Conservation (phyloP, 2,888 invertebrate species). For the Agrotis exclamationis region DNA sequence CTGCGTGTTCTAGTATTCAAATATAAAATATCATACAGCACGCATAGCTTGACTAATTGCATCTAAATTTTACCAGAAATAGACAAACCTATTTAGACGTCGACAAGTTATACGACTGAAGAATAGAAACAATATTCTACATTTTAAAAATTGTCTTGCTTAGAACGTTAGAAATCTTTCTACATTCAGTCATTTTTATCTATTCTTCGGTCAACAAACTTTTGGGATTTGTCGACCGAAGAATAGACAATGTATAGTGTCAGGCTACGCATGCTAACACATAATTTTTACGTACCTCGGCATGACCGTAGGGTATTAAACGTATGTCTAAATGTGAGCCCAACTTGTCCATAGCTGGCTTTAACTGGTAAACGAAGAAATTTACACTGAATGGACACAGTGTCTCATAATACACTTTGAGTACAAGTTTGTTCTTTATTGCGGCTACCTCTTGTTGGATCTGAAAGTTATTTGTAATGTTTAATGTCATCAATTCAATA, state of each 20-base stretch:
- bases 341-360: slow-evolving; percentile 92
- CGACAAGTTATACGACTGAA: no score
- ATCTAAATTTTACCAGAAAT: no score
- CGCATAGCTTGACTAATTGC: no score
- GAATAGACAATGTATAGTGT: no score
- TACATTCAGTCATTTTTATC: no score
- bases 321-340: slow-evolving; percentile 92
- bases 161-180: no score
- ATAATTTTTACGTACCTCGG: slow-evolving; percentile 87
- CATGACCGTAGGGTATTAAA: slow-evolving; percentile 95
- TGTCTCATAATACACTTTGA: slow-evolving; percentile 93
- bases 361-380: slow-evolving; percentile 93
- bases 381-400: slow-evolving; percentile 95
- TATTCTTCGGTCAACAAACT: no score
- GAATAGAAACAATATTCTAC: no score
- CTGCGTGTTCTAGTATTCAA: slow-evolving; percentile 44
- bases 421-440: slow-evolving; percentile 63
- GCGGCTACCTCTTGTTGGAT: slow-evolving; percentile 9
- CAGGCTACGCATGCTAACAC: no score
- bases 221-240: no score
- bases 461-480: slow-evolving; percentile 47
- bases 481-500: neutral
- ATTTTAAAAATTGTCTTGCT: no score
- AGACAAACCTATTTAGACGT: no score
- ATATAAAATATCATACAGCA: neutral